A percentile compares a stretch with the other conserved stretches of the same genome.
Conservation (phyloP, 2,888 invertebrate genomes). For the Criorhina ranunculi region DNA sequence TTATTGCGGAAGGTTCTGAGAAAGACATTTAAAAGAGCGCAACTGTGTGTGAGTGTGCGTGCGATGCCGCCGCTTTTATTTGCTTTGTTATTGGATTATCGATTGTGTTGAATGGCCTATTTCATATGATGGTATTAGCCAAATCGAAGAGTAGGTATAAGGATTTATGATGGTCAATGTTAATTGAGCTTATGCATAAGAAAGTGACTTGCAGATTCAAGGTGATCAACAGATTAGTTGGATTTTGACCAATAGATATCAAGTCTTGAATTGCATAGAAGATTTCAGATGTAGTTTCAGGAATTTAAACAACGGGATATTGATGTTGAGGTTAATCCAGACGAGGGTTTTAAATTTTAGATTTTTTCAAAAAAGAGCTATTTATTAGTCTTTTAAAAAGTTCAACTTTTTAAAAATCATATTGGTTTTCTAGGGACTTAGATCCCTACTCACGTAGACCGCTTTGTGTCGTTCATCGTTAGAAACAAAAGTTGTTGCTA, state of each 20-base stretch:
- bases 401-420: too few relatives aligned
- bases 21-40: constrained; percentile 13
- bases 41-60: not conserved
- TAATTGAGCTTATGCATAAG: not conserved
- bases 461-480: too few relatives aligned
- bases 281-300: too few relatives aligned
- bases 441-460: too few relatives aligned
- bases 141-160: not conserved
- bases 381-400: too few relatives aligned
- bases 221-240: not conserved
- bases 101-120: constrained; percentile 23
- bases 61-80: constrained; percentile 7
- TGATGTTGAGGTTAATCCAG: too few relatives aligned
- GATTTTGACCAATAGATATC: not conserved
- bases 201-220: constrained; percentile 1
- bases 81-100: constrained; percentile 31
- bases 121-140: constrained; percentile 10
- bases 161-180: constrained; percentile 13
- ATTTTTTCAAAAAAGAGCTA: too few relatives aligned
- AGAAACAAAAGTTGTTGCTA: too few relatives aligned
- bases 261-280: too few relatives aligned
- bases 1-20: constrained; percentile 59
- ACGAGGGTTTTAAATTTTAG: too few relatives aligned
- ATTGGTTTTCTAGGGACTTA: too few relatives aligned
- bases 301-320: too few relatives aligned